Conservation (phyloP, 2,888 invertebrate species). For the Deroplatys truncata region DNA sequence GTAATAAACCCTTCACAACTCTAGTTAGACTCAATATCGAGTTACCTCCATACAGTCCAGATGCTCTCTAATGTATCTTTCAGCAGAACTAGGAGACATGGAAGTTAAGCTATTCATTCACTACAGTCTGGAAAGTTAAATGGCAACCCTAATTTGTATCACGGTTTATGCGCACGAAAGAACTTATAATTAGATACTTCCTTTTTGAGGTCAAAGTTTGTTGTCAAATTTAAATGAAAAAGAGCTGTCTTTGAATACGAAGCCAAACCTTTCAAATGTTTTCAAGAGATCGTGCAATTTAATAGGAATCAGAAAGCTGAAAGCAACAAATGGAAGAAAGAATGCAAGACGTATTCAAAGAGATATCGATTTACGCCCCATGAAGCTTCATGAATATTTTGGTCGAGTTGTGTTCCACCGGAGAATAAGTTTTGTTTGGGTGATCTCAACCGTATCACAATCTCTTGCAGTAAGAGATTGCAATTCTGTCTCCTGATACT, state of each 20-base stretch:
- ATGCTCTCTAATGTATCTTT: too few species aligned
- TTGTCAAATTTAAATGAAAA: not conserved
- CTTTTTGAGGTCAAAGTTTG: not conserved
- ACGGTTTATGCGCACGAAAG: too few species aligned
- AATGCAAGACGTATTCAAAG: not conserved
- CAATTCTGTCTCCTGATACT: too few species aligned
- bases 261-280: not conserved
- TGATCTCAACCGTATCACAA: not conserved
- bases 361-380: not conserved
- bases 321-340: not conserved
- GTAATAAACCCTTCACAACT: too few species aligned
- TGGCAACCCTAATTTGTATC: too few species aligned
- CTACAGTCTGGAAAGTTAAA: too few species aligned
- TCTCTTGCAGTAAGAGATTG: too few species aligned
- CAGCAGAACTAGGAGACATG: too few species aligned
- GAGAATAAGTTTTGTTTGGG: not conserved
- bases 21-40: too few species aligned
- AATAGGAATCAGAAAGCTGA: not conserved
- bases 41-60: too few species aligned
- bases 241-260: too few species aligned
- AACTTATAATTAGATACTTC: not conserved
- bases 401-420: not conserved
- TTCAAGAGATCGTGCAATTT: not conserved
- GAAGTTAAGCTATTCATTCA: too few species aligned
- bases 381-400: not conserved